A percentile compares a stretch with the other conserved stretches of the same genome.
These are phyloP conservation scores for Drosophila rufa DNA, from an alignment of 1,140 invertebrate genomes.

Conservation along the genomic window DNA sequence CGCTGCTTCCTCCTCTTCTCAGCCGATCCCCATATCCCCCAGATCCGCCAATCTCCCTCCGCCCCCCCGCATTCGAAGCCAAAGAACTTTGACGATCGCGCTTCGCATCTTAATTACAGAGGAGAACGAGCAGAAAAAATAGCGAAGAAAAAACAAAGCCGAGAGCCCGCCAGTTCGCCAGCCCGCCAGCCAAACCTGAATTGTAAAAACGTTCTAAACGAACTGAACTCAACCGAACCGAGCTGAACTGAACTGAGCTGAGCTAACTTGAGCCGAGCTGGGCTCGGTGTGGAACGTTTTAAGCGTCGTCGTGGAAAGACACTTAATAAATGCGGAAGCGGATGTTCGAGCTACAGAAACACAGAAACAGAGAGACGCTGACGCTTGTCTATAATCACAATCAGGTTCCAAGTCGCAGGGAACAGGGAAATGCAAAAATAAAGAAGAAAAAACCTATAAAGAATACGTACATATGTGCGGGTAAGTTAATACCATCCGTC, in stretches of 20 bases:
- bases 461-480: conserved; percentile 5
- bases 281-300: conserved; percentile 59
- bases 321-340: conserved; percentile 85
- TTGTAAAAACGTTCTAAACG: conserved; percentile 82
- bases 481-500: conserved; percentile 43
- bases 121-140: conserved; percentile 53
- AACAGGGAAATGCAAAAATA: conserved; percentile 52
- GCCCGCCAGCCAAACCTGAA: conserved; percentile 68
- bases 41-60: background rate
- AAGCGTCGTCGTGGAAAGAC: conserved; percentile 73
- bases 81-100: conserved; percentile 80
- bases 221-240: conserved; percentile 50
- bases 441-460: conserved; percentile 6
- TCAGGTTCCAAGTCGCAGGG: conserved; percentile 69
- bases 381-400: conserved; percentile 70
- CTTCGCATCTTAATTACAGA: conserved; percentile 83
- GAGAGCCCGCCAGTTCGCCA: conserved; percentile 20
- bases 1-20: conserved; percentile 16
- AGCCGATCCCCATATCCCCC: conserved; percentile 1
- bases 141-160: conserved; percentile 46
- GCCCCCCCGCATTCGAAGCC: conserved; percentile 21
- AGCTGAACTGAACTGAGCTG: conserved; percentile 34
- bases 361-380: conserved; percentile 43
- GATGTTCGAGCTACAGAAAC: conserved; percentile 75
- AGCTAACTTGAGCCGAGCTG: conserved; percentile 11